Percentiles rank a stretch among this genome's conserved stretches.
These are phyloP conservation scores for Galeruca laticollis DNA, from an alignment of 2,888 invertebrate genomes.

Conservation along the genomic window DNA sequence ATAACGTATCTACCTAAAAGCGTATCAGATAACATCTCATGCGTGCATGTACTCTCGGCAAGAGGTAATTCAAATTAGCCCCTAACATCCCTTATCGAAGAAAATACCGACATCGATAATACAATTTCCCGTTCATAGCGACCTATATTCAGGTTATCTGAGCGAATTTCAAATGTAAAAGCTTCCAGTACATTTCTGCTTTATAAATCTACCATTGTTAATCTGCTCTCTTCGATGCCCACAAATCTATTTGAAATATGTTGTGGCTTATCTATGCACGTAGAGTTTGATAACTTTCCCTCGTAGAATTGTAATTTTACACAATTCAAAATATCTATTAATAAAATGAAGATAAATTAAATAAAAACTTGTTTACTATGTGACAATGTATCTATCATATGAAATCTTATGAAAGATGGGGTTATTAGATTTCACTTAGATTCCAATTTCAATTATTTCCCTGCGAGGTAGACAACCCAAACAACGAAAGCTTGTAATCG, in stretches of 20 bases:
- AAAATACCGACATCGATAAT: conserved; percentile 48
- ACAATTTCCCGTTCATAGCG: conserved; percentile 42
- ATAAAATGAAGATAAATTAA: neutral
- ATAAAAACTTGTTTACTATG: neutral
- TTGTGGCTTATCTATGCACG: conserved; percentile 30
- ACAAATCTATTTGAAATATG: conserved; percentile 37
- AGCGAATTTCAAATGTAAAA: conserved; percentile 42
- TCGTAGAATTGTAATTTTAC: neutral
- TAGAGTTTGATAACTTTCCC: conserved; percentile 21
- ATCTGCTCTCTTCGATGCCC: conserved; percentile 30
- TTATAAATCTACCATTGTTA: conserved; percentile 42
- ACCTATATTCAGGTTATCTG: conserved; percentile 45
- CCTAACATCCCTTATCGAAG: conserved; percentile 44
- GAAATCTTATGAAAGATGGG: no score
- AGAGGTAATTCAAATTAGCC: conserved; percentile 47
- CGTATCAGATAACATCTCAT: conserved; percentile 43
- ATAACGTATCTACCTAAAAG: conserved; percentile 40
- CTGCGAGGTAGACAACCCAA: no score
- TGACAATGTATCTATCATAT: no score
- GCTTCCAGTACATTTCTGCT: conserved; percentile 35
- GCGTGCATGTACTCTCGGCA: conserved; percentile 41
- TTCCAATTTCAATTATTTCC: no score
- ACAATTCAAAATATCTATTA: neutral
- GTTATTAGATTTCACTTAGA: no score
- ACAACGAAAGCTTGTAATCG: no score